These are phyloP conservation scores for Drymodes brunneopygia DNA, from an alignment of 2,113 vertebrate genomes.

Conservation along the genomic window DNA sequence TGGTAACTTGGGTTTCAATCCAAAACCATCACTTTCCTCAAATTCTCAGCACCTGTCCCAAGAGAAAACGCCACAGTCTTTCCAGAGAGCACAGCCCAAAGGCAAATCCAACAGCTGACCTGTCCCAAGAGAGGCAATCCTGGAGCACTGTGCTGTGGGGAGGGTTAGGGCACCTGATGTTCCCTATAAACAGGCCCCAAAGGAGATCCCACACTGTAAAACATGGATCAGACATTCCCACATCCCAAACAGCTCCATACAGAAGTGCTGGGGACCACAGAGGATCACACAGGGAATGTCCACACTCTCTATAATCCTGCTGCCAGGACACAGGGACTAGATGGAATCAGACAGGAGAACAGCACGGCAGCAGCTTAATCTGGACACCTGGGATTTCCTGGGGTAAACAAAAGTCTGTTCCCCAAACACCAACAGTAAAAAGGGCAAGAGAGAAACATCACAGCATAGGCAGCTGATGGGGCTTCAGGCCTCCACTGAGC, in stretches of 20 bases:
- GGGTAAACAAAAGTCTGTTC: background rate
- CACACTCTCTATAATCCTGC: background rate
- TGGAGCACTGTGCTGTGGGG: background rate
- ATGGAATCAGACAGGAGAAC: background rate
- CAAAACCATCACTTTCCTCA: rapidly evolving
- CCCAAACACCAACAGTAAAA: background rate
- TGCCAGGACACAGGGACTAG: background rate
- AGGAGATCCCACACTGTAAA: background rate
- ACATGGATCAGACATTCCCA: background rate
- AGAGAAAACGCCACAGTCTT: background rate
- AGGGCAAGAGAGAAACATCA: background rate
- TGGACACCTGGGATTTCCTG: background rate
- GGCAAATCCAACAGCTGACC: background rate
- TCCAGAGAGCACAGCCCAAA: background rate
- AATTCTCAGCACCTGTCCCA: background rate
- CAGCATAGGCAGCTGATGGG: background rate
- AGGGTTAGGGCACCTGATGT: background rate
- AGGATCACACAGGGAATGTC: background rate
- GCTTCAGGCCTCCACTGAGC: background rate
- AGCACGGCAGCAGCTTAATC: background rate
- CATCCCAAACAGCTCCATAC: rapidly evolving
- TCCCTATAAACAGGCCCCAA: background rate
- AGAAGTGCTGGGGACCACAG: background rate
- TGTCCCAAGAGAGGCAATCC: background rate
- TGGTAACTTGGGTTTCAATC: background rate